A percentile compares a stretch with the other conserved stretches of the same genome.
phyloP scores from a whole-genome alignment of 2,888 invertebrate species.

The Aelia acuminata region DNA sequence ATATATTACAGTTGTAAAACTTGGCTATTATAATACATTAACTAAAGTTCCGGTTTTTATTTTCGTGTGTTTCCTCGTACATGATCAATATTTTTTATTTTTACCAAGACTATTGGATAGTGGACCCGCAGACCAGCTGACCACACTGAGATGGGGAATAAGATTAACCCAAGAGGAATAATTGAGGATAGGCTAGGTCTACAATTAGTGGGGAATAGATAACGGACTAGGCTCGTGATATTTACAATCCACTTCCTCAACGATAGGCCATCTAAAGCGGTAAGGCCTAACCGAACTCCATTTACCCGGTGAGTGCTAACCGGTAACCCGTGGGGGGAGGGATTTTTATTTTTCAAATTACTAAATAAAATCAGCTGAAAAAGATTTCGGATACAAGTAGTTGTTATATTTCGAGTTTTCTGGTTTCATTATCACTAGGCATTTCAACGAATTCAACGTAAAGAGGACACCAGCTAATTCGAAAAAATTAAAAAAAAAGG shows the following conservation, averaged over 20 bases:
- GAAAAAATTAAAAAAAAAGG: too few species aligned
- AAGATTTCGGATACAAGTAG: too few species aligned
- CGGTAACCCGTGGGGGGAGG: too few species aligned
- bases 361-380: too few species aligned
- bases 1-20: too few species aligned
- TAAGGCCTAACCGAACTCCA: neutral
- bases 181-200: constrained; percentile 23
- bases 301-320: neutral
- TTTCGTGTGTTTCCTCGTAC: neutral
- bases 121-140: constrained; percentile 34
- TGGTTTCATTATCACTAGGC: too few species aligned
- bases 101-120: neutral
- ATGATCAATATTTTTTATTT: neutral
- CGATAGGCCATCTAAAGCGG: constrained; percentile 37
- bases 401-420: too few species aligned
- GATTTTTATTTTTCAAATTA: neutral
- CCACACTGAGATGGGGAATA: constrained; percentile 13
- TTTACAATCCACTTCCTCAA: constrained; percentile 38
- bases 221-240: constrained; percentile 20
- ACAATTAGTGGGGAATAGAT: constrained; percentile 24
- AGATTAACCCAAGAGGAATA: constrained; percentile 9
- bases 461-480: too few species aligned
- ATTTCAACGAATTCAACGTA: too few species aligned
- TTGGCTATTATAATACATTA: too few species aligned
- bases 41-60: too few species aligned